A percentile compares a stretch with the other conserved stretches of the same genome.
Evolutionary conservation across 2,797 vertebrate genomes (phyloP).

Genomic region (Enteromius afrohamiltoni): DNA sequence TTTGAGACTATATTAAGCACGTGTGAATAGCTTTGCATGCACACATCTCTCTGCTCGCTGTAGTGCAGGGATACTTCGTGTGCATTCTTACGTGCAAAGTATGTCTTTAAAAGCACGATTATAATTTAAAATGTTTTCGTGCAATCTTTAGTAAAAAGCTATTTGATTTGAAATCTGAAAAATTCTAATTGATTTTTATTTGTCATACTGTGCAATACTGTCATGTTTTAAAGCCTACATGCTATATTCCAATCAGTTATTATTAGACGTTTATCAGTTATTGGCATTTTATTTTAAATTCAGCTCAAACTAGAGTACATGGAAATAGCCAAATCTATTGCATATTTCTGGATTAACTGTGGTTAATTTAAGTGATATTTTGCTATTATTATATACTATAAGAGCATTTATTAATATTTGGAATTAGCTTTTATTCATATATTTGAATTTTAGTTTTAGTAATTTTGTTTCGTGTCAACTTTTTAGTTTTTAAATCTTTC

Average conservation of each 20-base stretch:
- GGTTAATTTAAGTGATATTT: not conserved
- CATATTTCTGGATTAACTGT: not conserved
- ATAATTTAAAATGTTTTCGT: not conserved
- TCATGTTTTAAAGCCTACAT: not conserved
- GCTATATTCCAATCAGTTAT: not conserved
- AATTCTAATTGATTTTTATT: not conserved
- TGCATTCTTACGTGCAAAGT: not conserved
- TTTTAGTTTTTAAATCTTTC: not conserved
- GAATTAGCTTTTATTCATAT: not conserved
- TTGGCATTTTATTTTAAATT: not conserved
- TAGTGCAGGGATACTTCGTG: not conserved
- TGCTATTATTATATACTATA: not conserved
- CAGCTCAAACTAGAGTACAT: not conserved
- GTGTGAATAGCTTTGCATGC: conserved; percentile 21
- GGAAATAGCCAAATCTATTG: not conserved
- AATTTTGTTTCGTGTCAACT: not conserved
- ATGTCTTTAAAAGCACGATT: not conserved
- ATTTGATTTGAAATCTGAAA: too few relatives aligned
- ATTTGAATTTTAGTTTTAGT: not conserved
- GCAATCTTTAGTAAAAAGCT: not conserved
- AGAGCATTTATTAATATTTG: not conserved
- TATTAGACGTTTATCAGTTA: not conserved
- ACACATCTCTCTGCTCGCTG: not conserved
- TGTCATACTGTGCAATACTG: not conserved
- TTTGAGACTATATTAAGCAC: conserved; percentile 32